Percentiles rank a stretch among this genome's conserved stretches.
Conservation (phyloP, 37 sponge, comb jelly and placozoan genomes). For the Halichondria panicea region DNA sequence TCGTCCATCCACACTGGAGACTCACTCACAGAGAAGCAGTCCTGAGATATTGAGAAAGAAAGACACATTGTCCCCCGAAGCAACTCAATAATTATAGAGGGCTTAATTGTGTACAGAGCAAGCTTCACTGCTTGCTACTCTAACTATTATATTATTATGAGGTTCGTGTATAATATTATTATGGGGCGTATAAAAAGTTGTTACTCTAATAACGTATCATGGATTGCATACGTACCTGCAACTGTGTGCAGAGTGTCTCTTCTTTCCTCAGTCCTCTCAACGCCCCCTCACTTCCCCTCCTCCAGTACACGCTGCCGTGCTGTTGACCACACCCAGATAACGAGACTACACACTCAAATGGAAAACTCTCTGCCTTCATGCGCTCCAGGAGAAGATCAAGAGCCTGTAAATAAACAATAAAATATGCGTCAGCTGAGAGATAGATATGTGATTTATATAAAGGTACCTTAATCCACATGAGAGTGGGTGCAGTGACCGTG, state of each 20-base stretch:
- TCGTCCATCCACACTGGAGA: slow-evolving; percentile 98
- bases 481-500: slow-evolving; percentile 83
- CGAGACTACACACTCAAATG: slow-evolving; percentile 58
- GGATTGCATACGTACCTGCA: slow-evolving; percentile 64
- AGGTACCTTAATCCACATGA: slow-evolving; percentile 91
- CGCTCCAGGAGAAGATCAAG: slow-evolving; percentile 63
- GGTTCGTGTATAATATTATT: slow-evolving; percentile 5
- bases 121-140: too few species aligned
- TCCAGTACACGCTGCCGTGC: slow-evolving; percentile 97
- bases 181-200: not conserved
- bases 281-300: slow-evolving; percentile 51
- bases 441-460: too few species aligned
- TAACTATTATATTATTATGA: too few species aligned
- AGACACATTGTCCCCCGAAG: too few species aligned
- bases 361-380: slow-evolving; percentile 56
- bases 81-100: too few species aligned
- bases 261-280: slow-evolving; percentile 42
- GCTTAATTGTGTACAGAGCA: not conserved
- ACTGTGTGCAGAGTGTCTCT: slow-evolving; percentile 47
- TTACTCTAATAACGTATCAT: too few species aligned
- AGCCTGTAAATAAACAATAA: slow-evolving; percentile 47
- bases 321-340: slow-evolving; percentile 91
- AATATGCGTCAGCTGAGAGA: too few species aligned
- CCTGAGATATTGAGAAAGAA: not conserved
- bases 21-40: slow-evolving; percentile 54